phyloP scores from a whole-genome alignment of 2,113 vertebrate genomes.

The Pavo muticus region DNA sequence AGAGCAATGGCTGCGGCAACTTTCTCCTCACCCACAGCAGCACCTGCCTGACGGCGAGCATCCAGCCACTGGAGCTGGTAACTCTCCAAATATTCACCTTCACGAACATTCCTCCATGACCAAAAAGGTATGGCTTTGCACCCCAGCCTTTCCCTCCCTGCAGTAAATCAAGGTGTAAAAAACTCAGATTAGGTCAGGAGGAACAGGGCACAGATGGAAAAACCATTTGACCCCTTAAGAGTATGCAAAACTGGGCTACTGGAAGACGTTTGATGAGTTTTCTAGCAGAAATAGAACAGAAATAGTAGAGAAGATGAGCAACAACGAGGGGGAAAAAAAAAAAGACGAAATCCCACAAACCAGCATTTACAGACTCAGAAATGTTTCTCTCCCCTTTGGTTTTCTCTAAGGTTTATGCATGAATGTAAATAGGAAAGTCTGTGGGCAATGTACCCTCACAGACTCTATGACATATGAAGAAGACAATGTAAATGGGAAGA shows the following conservation, averaged over 20 bases:
- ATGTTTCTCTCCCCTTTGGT: rapidly evolving
- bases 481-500: neutral
- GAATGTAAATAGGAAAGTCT: neutral
- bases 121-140: neutral
- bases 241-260: neutral
- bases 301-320: neutral
- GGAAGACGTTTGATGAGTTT: neutral
- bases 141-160: neutral
- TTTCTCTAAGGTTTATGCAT: neutral
- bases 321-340: neutral
- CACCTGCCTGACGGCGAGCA: rapidly evolving
- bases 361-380: neutral
- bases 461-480: rapidly evolving
- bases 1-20: neutral
- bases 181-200: neutral
- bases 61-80: neutral
- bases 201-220: neutral
- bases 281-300: neutral
- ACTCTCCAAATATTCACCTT: neutral
- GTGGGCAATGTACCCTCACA: neutral
- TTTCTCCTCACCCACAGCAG: neutral
- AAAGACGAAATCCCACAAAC: rapidly evolving
- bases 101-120: rapidly evolving
- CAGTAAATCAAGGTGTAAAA: neutral
- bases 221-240: neutral